Base-by-base conservation (phyloP, 2,113 vertebrate genomes). In the Peucedramus taeniatus region DNA sequence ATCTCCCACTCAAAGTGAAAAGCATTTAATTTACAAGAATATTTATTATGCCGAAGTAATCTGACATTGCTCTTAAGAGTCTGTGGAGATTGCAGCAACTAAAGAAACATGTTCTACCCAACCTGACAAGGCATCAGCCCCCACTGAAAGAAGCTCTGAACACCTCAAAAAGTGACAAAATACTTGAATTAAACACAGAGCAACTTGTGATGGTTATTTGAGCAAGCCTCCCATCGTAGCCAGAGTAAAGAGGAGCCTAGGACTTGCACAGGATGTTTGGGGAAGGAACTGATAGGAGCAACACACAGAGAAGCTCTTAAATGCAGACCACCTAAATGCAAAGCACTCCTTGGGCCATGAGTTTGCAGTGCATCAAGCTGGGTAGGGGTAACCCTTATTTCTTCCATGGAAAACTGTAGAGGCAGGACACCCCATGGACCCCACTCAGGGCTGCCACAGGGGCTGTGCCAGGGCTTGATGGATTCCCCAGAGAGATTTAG, bases 141-240 rank as follows among this genome's bases (percentile, higher is more conserved):
- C 50, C 31, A 22, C 42, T 59, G 87, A 35, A 65, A 31, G 45
- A 27, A 61, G 33, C 49, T 79, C 71, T 87, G 80, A 86, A 56
- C 3, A 6, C 30, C 50, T 82, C 63, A n/a, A 57, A n/a, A 57
- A 23, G 79, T 14, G 42, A 39, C 31, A 57, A 42, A 57, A 80
- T 39, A 44, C 39, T 79, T n/a, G 83, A 93, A 71, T 78, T 42
- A 61, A 86, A 87, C 31, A 14, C 76, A 93, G 72, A 90, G 64
- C 49, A 94, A 57, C 89, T 77, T 21, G 4, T 39, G 61, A 3
- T 6, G 30, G 30, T 63, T 59, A 33, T 37, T 27, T 51, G 22
- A 66, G 13, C 15, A 83, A 94, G n/a, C 16, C 0, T 5, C 50
- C 13, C 35, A 11, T 28, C 0, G 3, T 13, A 59, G 30, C 49